Percentiles rank a stretch among this genome's conserved stretches.
phyloP scores from a whole-genome alignment of 2,797 vertebrate species.

The Lates japonicus region DNA sequence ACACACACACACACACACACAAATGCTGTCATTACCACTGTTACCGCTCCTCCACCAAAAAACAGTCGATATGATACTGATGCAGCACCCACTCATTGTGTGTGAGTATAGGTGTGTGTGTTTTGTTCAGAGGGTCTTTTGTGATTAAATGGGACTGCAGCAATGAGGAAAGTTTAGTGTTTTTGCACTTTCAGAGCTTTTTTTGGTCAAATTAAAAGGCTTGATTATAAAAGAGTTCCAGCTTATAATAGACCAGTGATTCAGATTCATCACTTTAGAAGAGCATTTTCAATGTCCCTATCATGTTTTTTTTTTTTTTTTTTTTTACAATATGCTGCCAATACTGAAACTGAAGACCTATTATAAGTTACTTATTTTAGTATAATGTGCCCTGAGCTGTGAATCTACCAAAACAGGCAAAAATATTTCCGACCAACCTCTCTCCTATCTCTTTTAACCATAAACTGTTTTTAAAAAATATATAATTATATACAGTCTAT shows the following conservation, averaged over 20 bases:
- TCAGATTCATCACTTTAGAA: not conserved
- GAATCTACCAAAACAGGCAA: not conserved
- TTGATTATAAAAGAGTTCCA: slow-evolving; percentile 28
- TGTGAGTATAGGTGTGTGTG: not conserved
- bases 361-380: slow-evolving; percentile 2
- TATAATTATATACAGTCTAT: too few species aligned
- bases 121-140: slow-evolving; percentile 38
- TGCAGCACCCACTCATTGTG: slow-evolving; percentile 54
- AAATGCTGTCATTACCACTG: slow-evolving; percentile 50
- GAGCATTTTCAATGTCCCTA: not conserved
- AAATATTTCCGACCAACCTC: not conserved
- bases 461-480: too few species aligned
- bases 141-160: slow-evolving; percentile 54
- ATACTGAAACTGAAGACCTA: slow-evolving; percentile 10
- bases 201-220: slow-evolving; percentile 21
- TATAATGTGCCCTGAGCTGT: not conserved
- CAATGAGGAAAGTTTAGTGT: slow-evolving; percentile 31
- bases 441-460: too few species aligned
- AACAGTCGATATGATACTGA: slow-evolving; percentile 59
- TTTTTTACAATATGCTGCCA: slow-evolving; percentile 1
- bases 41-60: slow-evolving; percentile 51
- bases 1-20: slow-evolving; percentile 24
- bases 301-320: not conserved
- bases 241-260: slow-evolving; percentile 21
- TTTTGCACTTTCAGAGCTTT: slow-evolving; percentile 30